Conservation (phyloP, 2,888 invertebrate species). For the Oeneis ivallda region DNA sequence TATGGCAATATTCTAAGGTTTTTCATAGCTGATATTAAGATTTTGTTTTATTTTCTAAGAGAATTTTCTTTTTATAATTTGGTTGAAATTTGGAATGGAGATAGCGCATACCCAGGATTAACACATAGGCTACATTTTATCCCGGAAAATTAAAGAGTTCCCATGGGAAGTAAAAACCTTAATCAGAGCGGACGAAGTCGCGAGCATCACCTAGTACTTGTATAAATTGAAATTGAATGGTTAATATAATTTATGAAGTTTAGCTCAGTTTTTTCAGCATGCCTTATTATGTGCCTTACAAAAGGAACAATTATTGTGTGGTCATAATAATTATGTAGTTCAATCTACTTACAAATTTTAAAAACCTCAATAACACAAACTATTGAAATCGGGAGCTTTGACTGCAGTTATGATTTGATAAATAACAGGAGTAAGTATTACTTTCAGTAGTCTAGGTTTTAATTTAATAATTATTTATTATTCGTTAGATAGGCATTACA, state of each 20-base stretch:
- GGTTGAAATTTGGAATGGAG: too few relatives aligned
- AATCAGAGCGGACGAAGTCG: too few relatives aligned
- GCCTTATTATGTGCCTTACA: conserved; percentile 14
- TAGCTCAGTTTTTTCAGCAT: conserved; percentile 4
- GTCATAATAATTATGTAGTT: conserved; percentile 28
- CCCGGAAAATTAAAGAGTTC: too few relatives aligned
- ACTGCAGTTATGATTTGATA: not conserved
- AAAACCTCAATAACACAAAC: not conserved
- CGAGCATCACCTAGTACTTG: too few relatives aligned
- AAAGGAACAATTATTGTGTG: conserved; percentile 22
- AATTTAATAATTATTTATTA: not conserved
- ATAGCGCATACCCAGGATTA: too few relatives aligned
- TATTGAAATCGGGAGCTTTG: conserved; percentile 1
- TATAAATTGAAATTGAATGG: too few relatives aligned
- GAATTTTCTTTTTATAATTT: too few relatives aligned
- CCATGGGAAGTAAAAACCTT: too few relatives aligned
- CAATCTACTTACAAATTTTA: not conserved
- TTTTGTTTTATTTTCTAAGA: too few relatives aligned
- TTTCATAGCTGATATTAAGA: too few relatives aligned
- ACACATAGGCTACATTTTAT: too few relatives aligned
- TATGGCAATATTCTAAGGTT: too few relatives aligned
- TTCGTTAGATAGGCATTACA: not conserved
- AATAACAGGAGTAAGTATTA: not conserved
- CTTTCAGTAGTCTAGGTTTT: not conserved
- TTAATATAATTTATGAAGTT: not conserved